A percentile compares a stretch with the other conserved stretches of the same genome.
Conservation (phyloP, 1,140 invertebrate genomes). For the Acromyrmex echinatior region DNA sequence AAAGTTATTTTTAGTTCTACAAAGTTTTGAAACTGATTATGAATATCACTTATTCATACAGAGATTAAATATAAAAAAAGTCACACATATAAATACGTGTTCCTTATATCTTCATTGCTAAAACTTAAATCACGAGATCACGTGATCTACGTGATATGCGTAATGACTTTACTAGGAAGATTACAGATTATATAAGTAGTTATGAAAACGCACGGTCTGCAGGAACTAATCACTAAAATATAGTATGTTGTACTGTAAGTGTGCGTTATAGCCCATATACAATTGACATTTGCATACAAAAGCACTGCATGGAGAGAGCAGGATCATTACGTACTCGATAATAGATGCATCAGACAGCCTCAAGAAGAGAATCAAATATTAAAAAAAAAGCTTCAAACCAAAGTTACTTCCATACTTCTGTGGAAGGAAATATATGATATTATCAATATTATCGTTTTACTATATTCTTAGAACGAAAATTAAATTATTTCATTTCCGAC, state of each 20-base stretch:
- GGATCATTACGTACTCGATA: conserved; percentile 5
- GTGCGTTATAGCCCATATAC: neutral
- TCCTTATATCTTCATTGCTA: neutral
- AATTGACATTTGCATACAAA: conserved; percentile 32
- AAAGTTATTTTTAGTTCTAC: neutral
- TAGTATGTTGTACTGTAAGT: neutral
- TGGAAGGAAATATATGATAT: neutral
- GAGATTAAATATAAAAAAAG: neutral
- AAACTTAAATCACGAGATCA: conserved; percentile 20
- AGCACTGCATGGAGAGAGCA: neutral
- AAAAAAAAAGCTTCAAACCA: neutral
- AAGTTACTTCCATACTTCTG: neutral
- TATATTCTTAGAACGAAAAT: neutral
- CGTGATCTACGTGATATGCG: neutral
- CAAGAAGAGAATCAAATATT: neutral
- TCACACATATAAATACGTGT: neutral
- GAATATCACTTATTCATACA: neutral
- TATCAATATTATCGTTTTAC: neutral
- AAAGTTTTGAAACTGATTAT: neutral
- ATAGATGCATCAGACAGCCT: neutral
- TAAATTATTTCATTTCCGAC: neutral
- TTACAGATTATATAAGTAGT: conserved; percentile 33
- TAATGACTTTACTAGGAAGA: neutral
- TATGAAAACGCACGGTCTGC: neutral
- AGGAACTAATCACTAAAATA: neutral